Base-by-base conservation (phyloP, 2,797 vertebrate genomes). In the Rhabdophis nuchalis region DNA sequence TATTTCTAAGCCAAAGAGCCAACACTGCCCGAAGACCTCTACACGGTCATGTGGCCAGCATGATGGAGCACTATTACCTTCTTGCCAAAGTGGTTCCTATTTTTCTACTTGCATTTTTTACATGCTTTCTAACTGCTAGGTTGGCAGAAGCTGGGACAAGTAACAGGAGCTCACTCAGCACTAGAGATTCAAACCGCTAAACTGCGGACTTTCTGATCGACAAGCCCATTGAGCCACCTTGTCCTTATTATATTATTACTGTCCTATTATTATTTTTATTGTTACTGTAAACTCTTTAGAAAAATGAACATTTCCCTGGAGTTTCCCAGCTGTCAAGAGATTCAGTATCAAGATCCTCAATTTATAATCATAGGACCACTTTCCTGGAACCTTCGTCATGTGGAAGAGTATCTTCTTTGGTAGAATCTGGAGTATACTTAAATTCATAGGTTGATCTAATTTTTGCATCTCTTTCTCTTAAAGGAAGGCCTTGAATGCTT, bases 401-500 rank as follows among this genome's bases (percentile, higher is more conserved):
- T 41, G 50, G 85, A 57, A 60, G 16, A 46, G 14, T 36, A 10
- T 52, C 56, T 88, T 90, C 64, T n/a, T 82, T 23, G 89, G 32
- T n/a, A 9, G 57, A 53, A 36, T 53, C 32, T 88, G 64, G 20
- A 53, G 46, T 36, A 82, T 36, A 50, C 29, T 82, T 87, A 54
- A 93, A 90, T 93, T 88, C 89, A 88, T 36, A 46, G n/a, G 29
- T 36, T 68, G 68, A 88, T 93, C 89, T 87, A 64, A 90, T 90
- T 90, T 82, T 92, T 87, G 64, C 52, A 50, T 85, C 92, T 18
- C 52, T 9, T 20, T n/a, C 68, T 77, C 61, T 85, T 61, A 86
- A 90, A 93, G 92, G 68, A 88, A 93, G 68, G 89, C 86, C 92
- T 93, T 93, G 92, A 91, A 93, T 93, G 92, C 92, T 93, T 93